phyloP scores from a whole-genome alignment of 2,888 invertebrate genomes.

The Drosophila setosimentum region DNA sequence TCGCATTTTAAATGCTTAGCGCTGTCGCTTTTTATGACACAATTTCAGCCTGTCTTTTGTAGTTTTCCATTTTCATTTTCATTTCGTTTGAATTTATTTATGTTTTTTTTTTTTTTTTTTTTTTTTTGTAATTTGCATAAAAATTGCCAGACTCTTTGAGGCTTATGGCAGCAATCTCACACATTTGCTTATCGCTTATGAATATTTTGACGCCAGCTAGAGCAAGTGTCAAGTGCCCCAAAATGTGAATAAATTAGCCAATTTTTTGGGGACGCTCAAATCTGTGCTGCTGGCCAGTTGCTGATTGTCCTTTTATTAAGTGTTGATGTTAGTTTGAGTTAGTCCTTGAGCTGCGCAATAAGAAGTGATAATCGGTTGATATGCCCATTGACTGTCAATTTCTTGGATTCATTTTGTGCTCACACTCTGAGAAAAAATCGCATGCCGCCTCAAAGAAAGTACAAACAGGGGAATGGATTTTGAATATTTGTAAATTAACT shows the following conservation, averaged over 20 bases:
- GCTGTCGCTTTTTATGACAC: conserved; percentile 64
- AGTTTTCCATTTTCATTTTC: conserved; percentile 41
- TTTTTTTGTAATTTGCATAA: conserved; percentile 45
- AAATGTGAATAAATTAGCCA: conserved; percentile 70
- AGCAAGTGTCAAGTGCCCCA: conserved; percentile 54
- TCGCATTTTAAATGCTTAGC: conserved; percentile 68
- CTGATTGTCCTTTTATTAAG: conserved; percentile 73
- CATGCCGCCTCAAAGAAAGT: too few species aligned
- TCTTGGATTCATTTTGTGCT: neutral
- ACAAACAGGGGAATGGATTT: too few species aligned
- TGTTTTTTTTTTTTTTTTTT: conserved; percentile 9
- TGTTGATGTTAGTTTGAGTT: conserved; percentile 52
- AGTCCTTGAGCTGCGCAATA: conserved; percentile 10
- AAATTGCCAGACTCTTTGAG: conserved; percentile 30
- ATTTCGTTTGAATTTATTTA: conserved; percentile 46
- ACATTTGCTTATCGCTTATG: conserved; percentile 71
- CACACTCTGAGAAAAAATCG: neutral
- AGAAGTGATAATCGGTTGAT: conserved; percentile 7
- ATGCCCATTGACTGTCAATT: conserved; percentile 9
- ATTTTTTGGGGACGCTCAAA: conserved; percentile 1
- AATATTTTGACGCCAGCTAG: conserved; percentile 72
- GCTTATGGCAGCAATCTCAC: conserved; percentile 44
- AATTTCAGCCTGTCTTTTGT: conserved; percentile 59
- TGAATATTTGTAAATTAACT: neutral
- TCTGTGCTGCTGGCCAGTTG: conserved; percentile 24